phyloP scores from a whole-genome alignment of 1,140 invertebrate genomes.

The Scaptomyza montana region DNA sequence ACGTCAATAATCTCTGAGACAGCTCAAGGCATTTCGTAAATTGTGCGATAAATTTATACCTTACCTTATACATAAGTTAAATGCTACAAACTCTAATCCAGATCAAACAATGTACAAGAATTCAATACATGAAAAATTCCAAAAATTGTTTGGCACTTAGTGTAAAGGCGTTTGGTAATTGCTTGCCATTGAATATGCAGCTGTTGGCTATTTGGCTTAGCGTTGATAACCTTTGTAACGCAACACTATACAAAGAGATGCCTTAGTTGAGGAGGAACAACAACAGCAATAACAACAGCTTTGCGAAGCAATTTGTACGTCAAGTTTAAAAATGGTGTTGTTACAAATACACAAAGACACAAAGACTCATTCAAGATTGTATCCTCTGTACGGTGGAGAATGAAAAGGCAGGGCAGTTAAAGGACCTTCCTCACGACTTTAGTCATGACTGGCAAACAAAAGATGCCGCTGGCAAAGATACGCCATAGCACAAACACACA shows the following conservation, averaged over 20 bases:
- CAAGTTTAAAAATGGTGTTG: constrained; percentile 44
- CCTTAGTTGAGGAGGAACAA: background rate
- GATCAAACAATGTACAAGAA: background rate
- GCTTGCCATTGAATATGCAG: constrained; percentile 33
- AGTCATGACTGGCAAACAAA: constrained; percentile 64
- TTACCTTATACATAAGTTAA: constrained; percentile 1
- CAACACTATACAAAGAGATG: constrained; percentile 22
- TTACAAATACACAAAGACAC: constrained; percentile 48
- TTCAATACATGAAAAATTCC: background rate
- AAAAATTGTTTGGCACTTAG: constrained; percentile 10
- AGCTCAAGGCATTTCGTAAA: constrained; percentile 23
- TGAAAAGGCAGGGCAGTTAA: background rate
- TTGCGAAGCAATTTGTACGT: constrained; percentile 39
- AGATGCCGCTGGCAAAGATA: constrained; percentile 57
- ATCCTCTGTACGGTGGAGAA: background rate
- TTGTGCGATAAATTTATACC: constrained; percentile 15
- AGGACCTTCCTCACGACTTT: constrained; percentile 60
- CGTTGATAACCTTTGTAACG: constrained; percentile 31
- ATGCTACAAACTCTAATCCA: constrained; percentile 2
- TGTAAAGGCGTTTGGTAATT: constrained; percentile 23
- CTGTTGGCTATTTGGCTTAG: constrained; percentile 45
- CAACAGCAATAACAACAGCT: constrained; percentile 10
- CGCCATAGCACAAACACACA: constrained; percentile 5
- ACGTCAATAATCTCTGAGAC: constrained; percentile 27
- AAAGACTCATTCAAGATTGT: constrained; percentile 40